Base-by-base conservation (phyloP, 23 tunicate species). In the Trididemnum miniatum region DNA sequence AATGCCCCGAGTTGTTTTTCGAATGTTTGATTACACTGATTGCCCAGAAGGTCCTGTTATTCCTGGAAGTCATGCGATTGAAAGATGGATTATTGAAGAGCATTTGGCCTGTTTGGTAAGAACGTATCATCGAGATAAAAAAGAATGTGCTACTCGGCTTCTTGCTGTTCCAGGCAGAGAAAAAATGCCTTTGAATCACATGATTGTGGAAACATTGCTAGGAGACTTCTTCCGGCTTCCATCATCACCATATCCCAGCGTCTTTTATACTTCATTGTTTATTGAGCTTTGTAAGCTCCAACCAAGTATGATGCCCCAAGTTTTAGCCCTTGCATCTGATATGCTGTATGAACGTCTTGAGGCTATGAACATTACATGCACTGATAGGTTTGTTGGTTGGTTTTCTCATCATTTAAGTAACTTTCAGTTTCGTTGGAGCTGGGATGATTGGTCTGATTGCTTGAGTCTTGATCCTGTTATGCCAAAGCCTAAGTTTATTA, bases 381-480 rank as follows among this genome's bases (percentile, higher is more conserved):
- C 71, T 52, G 99, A 96, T 82, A 84, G 97, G 30, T 88, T 96
- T 63, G 92, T 91, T 35, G 87, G 84, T 65, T 96, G 99, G 99
- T 96, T 96, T 57, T 88, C 99, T 54, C 97, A 91, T 51, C 99
- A 96, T 35, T 78, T 96, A 7, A 91, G 97, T 66, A 96, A 96
- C 76, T 96, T 96, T 63, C 99, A 96, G 76, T 96, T 96, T 79
- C 84, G 95, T 32, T 96, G 99, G 99, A 91, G 90, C 40, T 96
- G 99, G 99, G 97, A 96, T 74, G 99, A 96, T 27, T 96, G 99
- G 99, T 69, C 90, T 0, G 91, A 88, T 33, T 96, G 99, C 71
- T 57, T 96, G 36, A 40, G 50, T 9, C 64, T 78, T 20, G 97
- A 91, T 31, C 82, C 69, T 1, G 83, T 88, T 18, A 31, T 59